Evolutionary conservation across 2,888 invertebrate genomes (phyloP), one percentile per base, ranked within the genome.

Genomic region (Galeopsomyia nigrocyanea): DNA sequence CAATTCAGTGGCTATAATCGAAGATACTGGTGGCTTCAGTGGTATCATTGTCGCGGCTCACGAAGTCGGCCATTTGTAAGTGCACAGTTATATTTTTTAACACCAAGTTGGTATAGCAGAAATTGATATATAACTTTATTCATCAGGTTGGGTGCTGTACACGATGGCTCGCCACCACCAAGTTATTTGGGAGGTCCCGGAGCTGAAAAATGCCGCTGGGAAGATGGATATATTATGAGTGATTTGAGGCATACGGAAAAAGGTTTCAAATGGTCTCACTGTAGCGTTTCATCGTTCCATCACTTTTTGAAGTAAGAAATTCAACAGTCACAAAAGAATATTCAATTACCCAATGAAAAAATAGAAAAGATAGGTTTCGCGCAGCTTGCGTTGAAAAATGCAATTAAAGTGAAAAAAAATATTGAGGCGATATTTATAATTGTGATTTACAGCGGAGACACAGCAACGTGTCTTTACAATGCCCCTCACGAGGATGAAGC

Each of bases 51-150:
- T 97, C 1, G 97, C 97, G 73, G 97, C 97, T 78, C 97, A 97
- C 87, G 97, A 97, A 93, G 96, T 97, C 80, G 97, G 97, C 80
- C 97, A 97, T 90, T 91, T 97, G 96, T 97, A 90, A 94, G 96
- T 92, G 75, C 65, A 71, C 68, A n/a, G n/a, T n/a, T n/a, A n/a
- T n/a, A n/a, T n/a, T n/a, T n/a, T n/a, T n/a, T n/a, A 39, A 39
- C 39, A 39, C 39, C 2, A 39, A 7, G 10, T 39, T 39, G 39
- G n/a, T n/a, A n/a, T n/a, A n/a, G 7, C 31, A 31, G 26, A 53
- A 10, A 57, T 19, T 73, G 49, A 68, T 68, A 60, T 19, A 22
- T 61, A 6, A 16, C 19, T 56, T 62, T 57, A 39, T 39, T 17
- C 46, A 47, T 39, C 39, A 97, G 97, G 86, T 87, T 97, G 85